Base-by-base conservation (phyloP, 2,888 invertebrate species). In the Cloeon dipterum region DNA sequence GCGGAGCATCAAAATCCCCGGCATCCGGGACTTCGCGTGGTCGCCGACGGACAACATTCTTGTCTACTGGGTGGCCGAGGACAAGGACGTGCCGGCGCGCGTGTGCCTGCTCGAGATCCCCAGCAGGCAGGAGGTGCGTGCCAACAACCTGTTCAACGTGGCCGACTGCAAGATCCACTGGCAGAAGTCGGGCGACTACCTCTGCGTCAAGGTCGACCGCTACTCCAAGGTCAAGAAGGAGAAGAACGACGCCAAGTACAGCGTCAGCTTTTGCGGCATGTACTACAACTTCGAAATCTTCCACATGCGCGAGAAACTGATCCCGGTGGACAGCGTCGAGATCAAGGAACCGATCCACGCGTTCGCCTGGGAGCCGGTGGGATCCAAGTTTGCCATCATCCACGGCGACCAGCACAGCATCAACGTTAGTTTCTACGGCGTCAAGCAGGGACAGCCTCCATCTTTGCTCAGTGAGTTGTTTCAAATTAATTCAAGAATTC, bases 281-380 rank as follows among this genome's bases (percentile, higher is more conserved):
- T 91, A 89, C 49, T 93, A 86, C 59, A 96, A 94, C 56, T 91
- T 98, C 59, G 98, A 99, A 62, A 83, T 98, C 46, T 98, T 98
- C 65, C 91, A 96, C 52, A 89, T 98, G 78, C 68, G 89, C 37
- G 93, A 96, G 52, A 94, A 94, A 51, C 81, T 89, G 55, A 85
- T 96, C 46, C 96, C 98, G 0, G 93, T 98, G 0, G 96, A 98
- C 55, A 89, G 86, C 10, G 81, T 96, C 2, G 96, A 96, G 58
- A 82, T 91, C 42, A 91, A 96, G 54, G 85, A 83, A 50, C 70
- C 79, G 0, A 83, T 86, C 39, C 76, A 83, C 50, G 88, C 91
- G 0, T 96, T 98, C 52, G 91, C 91, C 1, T 98, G 96, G 96
- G 98, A 98, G 54, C 96, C 98, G 0, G 67, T 86, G 5, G 96